phyloP scores from a whole-genome alignment of 2,888 invertebrate genomes.

The Toxonevra muliebris region DNA sequence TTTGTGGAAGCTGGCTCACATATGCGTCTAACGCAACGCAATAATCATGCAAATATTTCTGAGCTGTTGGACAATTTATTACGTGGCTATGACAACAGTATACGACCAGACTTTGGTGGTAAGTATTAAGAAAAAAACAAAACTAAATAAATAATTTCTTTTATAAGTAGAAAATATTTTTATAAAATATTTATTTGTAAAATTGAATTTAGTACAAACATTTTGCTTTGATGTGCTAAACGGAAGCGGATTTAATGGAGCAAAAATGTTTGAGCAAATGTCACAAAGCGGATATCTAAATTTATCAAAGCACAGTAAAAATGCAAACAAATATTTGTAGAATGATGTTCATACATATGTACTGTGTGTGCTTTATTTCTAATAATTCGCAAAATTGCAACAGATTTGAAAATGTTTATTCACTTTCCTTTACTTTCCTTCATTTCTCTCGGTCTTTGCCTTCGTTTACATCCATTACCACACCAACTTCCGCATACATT shows the following conservation, averaged over 20 bases:
- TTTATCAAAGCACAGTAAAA: no score
- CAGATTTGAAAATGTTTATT: not conserved
- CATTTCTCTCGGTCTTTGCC: not conserved
- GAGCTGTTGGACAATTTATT: constrained; percentile 78
- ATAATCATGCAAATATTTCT: constrained; percentile 79
- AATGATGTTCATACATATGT: no score
- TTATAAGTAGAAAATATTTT: no score
- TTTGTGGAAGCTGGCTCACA: constrained; percentile 37
- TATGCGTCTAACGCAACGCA: constrained; percentile 68
- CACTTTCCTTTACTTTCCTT: not conserved
- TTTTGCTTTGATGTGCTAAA: no score
- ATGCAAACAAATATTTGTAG: no score
- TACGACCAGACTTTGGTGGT: constrained; percentile 84
- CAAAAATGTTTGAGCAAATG: not conserved
- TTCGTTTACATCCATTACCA: not conserved
- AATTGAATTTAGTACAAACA: no score
- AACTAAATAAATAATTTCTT: not conserved
- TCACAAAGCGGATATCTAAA: constrained; percentile 6
- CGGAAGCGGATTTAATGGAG: not conserved
- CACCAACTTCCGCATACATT: constrained; percentile 1
- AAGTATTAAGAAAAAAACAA: constrained; percentile 48
- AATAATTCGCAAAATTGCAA: no score
- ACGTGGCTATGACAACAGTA: constrained; percentile 81
- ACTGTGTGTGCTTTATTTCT: no score
- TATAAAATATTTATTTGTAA: no score